Evolutionary conservation across 2,797 vertebrate genomes (phyloP).

Genomic region (Cyclopterus lumpus): DNA sequence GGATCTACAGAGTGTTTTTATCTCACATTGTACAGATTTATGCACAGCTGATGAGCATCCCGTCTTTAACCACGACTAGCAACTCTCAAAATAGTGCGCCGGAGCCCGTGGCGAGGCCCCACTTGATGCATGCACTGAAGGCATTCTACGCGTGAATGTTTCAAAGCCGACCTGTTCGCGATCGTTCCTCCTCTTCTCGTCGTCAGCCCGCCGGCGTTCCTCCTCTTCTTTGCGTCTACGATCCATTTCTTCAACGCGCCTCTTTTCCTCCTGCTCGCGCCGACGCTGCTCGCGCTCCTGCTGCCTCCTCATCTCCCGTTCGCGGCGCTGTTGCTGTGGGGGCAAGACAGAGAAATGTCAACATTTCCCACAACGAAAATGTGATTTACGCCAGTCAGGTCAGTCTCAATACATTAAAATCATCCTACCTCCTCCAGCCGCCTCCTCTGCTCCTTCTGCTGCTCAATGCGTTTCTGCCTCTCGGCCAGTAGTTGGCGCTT

Average conservation of each 20-base stretch:
- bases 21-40: not conserved
- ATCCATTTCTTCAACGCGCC: conserved; percentile 94
- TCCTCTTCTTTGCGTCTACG: conserved; percentile 95
- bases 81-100: no score
- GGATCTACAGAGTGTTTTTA: not conserved
- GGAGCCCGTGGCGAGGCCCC: not conserved
- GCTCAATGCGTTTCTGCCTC: conserved; percentile 92
- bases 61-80: not conserved
- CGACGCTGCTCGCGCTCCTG: conserved; percentile 96
- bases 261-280: conserved; percentile 95
- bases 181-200: conserved; percentile 95
- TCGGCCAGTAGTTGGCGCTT: conserved; percentile 91
- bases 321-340: conserved; percentile 93
- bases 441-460: conserved; percentile 92
- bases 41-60: not conserved
- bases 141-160: not conserved
- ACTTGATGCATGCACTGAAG: not conserved
- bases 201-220: conserved; percentile 93
- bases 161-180: conserved; percentile 89
- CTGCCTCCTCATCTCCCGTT: conserved; percentile 94
- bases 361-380: not conserved
- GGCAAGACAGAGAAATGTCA: conserved; percentile 1
- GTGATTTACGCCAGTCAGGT: rapidly evolving
- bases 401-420: not conserved
- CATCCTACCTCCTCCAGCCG: conserved; percentile 87